Evolutionary conservation across 37 sponge, comb jelly and placozoan species (phyloP), one percentile per base, ranked within the genome.

Genomic region (Haliclona indistincta): DNA sequence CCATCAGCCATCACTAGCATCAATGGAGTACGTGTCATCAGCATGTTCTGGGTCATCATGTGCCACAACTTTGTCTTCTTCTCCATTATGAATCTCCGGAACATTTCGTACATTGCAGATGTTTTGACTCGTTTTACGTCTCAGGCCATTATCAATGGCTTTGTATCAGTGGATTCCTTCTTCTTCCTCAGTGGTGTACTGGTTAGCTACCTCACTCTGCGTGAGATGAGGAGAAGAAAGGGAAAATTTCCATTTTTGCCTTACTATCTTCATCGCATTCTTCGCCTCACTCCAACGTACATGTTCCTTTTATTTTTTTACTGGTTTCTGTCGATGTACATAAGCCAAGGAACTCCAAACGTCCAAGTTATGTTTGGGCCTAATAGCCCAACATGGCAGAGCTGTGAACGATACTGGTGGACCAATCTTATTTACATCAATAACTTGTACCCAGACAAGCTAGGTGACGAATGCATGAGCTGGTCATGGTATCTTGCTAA

Each of bases 401-500:
- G 7, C 22, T 96, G 96, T 67, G 53, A 78, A 0, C 60, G 77
- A 41, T 92, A 93, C 60, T 96, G 97, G 97, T 96, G 94, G 91
- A 84, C 94, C 10, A 93, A 93, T 54, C 28, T 90, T 5, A 76
- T 96, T 29, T 96, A 90, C 82, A 89, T 96, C 22, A 93, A 96
- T 71, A 96, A 93, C 70, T 81, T 96, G 30, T 93, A 87, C 55
- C 97, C 97, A 22, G 51, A 39, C 36, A 47, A 64, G 13, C 36
- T 88, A 3, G 43, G 1, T 13, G 82, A 82, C 3, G 42, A 87
- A 25, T 96, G 97, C 54, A 67, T 89, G 30, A 77, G 76, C 13
- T 93, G 94, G 94, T 54, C 85, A 0, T 96, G 94, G 94, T 96
- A 96, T 45, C 77, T 96, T 25, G 91, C 94, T 17, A 84, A 81